Conservation (phyloP, 2,113 vertebrate species). For the Elaphurus davidianus region DNA sequence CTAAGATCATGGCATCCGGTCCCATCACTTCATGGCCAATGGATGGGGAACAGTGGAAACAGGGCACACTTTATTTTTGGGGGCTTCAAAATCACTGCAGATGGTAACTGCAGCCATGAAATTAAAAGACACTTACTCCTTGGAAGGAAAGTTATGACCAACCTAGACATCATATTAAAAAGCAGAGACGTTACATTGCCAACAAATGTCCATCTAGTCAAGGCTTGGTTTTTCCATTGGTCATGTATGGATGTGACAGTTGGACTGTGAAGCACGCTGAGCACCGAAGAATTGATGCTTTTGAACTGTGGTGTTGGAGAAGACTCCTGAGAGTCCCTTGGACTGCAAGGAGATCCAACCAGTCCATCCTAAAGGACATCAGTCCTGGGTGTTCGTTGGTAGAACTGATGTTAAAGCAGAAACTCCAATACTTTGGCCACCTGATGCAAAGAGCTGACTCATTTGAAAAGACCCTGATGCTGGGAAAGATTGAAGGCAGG, state of each 20-base stretch:
- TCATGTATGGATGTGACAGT: not conserved
- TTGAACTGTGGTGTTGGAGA: not conserved
- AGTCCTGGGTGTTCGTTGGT: not conserved
- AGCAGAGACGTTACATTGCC: not conserved
- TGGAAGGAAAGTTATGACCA: not conserved
- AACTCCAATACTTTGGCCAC: not conserved
- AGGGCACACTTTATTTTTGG: fast-evolving
- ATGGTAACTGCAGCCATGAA: not conserved
- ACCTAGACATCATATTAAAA: not conserved
- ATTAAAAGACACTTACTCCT: not conserved
- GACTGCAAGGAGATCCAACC: not conserved
- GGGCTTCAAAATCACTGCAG: not conserved
- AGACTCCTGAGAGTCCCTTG: not conserved
- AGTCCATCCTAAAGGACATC: not conserved
- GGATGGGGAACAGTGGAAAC: not conserved
- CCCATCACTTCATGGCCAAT: not conserved
- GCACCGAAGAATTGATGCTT: not conserved
- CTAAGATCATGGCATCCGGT: not conserved
- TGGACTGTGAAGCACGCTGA: not conserved
- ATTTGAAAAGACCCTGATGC: not conserved
- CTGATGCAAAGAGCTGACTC: not conserved
- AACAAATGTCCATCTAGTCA: not conserved
- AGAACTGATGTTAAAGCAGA: not conserved
- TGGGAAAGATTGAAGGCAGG: not conserved
- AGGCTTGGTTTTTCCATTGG: not conserved